Percentiles rank a stretch among this genome's conserved stretches.
Evolutionary conservation across 1,140 invertebrate genomes (phyloP).

Genomic region (Tribolium castaneum): DNA sequence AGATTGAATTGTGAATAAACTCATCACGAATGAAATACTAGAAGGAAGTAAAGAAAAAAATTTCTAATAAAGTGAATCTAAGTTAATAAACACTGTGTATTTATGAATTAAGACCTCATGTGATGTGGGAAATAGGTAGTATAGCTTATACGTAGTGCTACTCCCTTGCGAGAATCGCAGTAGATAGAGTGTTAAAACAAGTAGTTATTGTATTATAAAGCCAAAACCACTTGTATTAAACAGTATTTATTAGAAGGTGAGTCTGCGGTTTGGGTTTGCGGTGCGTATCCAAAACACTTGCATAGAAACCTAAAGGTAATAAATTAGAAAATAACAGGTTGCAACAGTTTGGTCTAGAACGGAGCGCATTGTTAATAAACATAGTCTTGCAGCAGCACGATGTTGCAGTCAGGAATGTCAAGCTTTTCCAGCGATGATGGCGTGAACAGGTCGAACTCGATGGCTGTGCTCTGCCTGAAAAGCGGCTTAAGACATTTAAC

Average conservation of each 20-base stretch:
- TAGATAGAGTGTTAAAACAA: too few species aligned
- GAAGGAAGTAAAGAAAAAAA: too few species aligned
- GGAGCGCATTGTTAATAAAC: not conserved
- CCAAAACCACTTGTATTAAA: not conserved
- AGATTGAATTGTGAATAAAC: too few species aligned
- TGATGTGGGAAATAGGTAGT: too few species aligned
- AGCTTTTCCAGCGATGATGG: constrained; percentile 8
- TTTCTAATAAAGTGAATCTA: too few species aligned
- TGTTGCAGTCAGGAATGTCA: constrained; percentile 6
- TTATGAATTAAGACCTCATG: too few species aligned
- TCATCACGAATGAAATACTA: too few species aligned
- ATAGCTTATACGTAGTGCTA: too few species aligned
- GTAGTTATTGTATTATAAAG: too few species aligned
- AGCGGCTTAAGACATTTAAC: constrained; percentile 41
- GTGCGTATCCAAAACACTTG: constrained; percentile 19
- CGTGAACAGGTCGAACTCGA: constrained; percentile 27
- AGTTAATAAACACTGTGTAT: too few species aligned
- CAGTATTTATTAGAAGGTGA: not conserved
- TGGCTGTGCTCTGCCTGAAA: constrained; percentile 5
- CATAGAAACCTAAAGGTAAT: not conserved
- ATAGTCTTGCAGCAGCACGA: not conserved
- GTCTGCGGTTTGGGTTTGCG: not conserved
- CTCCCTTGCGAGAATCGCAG: too few species aligned
- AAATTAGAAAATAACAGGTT: not conserved
- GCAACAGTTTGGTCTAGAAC: not conserved